phyloP scores from a whole-genome alignment of 2,888 invertebrate genomes.

The Amaurobius ferox region DNA sequence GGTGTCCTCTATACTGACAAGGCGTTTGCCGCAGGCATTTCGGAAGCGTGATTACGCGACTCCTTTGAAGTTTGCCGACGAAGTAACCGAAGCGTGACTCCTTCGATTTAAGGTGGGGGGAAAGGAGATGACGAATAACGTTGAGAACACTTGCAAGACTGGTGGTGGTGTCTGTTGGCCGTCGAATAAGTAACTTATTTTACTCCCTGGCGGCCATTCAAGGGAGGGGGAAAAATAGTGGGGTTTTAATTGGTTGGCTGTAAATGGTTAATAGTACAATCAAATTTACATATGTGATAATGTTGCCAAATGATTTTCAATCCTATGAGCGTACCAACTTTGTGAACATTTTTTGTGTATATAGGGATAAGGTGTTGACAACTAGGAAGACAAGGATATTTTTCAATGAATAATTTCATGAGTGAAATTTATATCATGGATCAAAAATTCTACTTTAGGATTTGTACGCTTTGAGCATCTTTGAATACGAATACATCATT shows the following conservation, averaged over 20 bases:
- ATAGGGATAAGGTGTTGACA: no score
- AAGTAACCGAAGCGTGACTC: slow-evolving; percentile 61
- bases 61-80: slow-evolving; percentile 63
- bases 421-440: no score
- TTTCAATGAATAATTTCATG: no score
- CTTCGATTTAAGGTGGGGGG: slow-evolving; percentile 13
- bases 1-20: background rate
- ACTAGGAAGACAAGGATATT: no score
- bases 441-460: no score
- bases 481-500: no score
- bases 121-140: slow-evolving; percentile 17
- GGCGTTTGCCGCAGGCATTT: slow-evolving; percentile 28
- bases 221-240: slow-evolving; percentile 4
- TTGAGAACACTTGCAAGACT: slow-evolving; percentile 23
- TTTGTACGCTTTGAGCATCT: no score
- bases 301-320: background rate
- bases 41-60: slow-evolving; percentile 48
- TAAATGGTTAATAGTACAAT: background rate
- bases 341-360: no score
- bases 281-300: background rate
- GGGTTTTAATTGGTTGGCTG: slow-evolving; percentile 5
- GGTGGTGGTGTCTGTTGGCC: background rate
- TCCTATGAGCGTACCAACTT: background rate
- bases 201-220: slow-evolving; percentile 11
- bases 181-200: slow-evolving; percentile 32